Base-by-base conservation (phyloP, 2,797 vertebrate species). In the Enteromius unitaeniatus region DNA sequence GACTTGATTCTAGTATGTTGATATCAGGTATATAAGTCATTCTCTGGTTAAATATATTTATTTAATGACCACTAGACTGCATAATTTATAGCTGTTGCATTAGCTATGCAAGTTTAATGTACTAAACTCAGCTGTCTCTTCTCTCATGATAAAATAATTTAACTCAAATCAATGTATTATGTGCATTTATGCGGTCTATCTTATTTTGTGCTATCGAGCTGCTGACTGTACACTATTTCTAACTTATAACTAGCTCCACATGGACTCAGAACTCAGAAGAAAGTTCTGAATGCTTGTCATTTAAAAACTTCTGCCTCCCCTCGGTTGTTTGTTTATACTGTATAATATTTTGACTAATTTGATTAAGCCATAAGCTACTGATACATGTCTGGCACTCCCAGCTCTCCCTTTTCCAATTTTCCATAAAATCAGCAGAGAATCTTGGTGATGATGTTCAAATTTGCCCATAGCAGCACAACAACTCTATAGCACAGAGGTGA, bases 151-250 rank as follows among this genome's bases (percentile, higher is more conserved):
- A 19, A 13, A 74, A 37, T 23, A 0, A 75, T 55, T 17, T 23
- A 14, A 40, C 21, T 76, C 13, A 58, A 58, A 58, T 26, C 74
- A 58, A 76, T 26, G 4, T 60, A 58, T 60, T 37, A 58, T 40
- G 21, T 76, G 17, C 13, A 58, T 76, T 14, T 40, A 75, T 37
- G 2, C 0, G 1, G 19, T 8, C 49, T n/a, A 17, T 76, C 47
- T 72, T 51, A 74, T 74, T 53, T 34, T 34, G 47, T 53, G 47
- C 72, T 53, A 51, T 7, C 17, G 19, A 74, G 47, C 10, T 9
- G 45, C 23, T 74, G 49, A 28, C 17, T 53, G 28, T 74, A 74
- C 49, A 40, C 51, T 23, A 23, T 75, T 55, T 76, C 73, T 40
- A 58, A 76, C 53, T 76, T 40, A 40, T 58, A 58, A 76, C 21